Base-by-base conservation (phyloP, 2,113 vertebrate genomes). In the Thunnus maccoyii region DNA sequence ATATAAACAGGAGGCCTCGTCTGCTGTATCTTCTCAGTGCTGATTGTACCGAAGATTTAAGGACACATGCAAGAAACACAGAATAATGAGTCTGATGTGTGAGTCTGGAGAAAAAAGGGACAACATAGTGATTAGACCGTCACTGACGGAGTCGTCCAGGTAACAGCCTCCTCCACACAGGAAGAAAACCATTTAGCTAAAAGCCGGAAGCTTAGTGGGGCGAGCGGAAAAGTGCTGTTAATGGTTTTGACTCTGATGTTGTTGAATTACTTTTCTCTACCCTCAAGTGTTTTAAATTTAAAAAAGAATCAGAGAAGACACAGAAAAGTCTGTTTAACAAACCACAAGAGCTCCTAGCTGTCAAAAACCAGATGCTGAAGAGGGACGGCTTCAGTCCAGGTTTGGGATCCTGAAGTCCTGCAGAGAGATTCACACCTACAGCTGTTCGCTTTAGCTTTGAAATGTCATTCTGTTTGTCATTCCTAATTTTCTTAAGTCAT, bases 131-230 rank as follows among this genome's bases (percentile, higher is more conserved):
- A 82, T 86, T 65, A 82, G 70, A 74, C 17, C 48, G 10, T 71
- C 79, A 56, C 3, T 30, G 54, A 65, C 58, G 74, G 64, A 72
- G 25, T 51, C 36, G 75, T 75, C 75, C 62, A 67, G 79, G 60
- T 78, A 78, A 71, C 55, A 65, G 65, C 78, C 58, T 82, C 75
- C 70, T 78, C 73, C 32, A 12, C 70, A 65, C 56, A 52, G 54
- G 47, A 76, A 74, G 47, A 61, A 51, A 76, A 55, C 20, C 70
- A 22, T 74, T 72, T 46, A 62, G 27, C 85, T 63, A 50, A 66
- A 47, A 76, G 80, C 72, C 6, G 30, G 25, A 68, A 70, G 74
- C 64, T 0, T 18, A 6, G 30, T 25, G 1, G n/a, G 47, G 66
- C 15, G 10, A 20, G 48, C 15, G 0, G 36, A 30, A 63, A 72